phyloP scores from a whole-genome alignment of 2,797 vertebrate genomes.

The Eupleurogrammus muticus region DNA sequence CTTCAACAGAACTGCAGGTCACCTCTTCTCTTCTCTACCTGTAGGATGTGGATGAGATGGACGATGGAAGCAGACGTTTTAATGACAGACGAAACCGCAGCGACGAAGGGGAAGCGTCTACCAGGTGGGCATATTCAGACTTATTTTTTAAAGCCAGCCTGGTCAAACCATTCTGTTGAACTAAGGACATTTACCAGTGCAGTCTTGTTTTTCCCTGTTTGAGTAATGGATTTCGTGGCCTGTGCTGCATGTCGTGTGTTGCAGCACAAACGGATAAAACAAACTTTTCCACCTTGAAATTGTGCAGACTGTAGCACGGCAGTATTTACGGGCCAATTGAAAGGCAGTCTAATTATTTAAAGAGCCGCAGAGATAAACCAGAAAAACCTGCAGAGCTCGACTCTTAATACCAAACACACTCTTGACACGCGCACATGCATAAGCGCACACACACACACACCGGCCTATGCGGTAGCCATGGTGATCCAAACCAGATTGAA shows the following conservation, averaged over 20 bases:
- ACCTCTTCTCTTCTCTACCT: constrained; percentile 30
- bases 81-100: constrained; percentile 32
- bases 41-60: constrained; percentile 70
- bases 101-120: constrained; percentile 50
- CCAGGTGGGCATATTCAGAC: constrained; percentile 69
- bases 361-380: constrained; percentile 63
- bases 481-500: constrained; percentile 48
- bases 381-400: constrained; percentile 72
- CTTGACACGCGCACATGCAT: background rate
- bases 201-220: background rate
- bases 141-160: background rate
- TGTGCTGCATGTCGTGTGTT: background rate
- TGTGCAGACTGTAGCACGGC: constrained; percentile 10
- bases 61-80: constrained; percentile 44
- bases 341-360: constrained; percentile 47
- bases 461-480: constrained; percentile 38
- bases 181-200: background rate
- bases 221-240: constrained; percentile 1
- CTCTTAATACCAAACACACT: constrained; percentile 19
- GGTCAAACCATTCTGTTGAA: background rate
- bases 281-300: constrained; percentile 25
- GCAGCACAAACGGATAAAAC: background rate
- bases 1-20: background rate
- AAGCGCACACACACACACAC: constrained; percentile 15
- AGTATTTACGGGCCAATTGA: constrained; percentile 56